Evolutionary conservation across 2,797 vertebrate genomes (phyloP).

Genomic region (Ambastaia sidthimunki): DNA sequence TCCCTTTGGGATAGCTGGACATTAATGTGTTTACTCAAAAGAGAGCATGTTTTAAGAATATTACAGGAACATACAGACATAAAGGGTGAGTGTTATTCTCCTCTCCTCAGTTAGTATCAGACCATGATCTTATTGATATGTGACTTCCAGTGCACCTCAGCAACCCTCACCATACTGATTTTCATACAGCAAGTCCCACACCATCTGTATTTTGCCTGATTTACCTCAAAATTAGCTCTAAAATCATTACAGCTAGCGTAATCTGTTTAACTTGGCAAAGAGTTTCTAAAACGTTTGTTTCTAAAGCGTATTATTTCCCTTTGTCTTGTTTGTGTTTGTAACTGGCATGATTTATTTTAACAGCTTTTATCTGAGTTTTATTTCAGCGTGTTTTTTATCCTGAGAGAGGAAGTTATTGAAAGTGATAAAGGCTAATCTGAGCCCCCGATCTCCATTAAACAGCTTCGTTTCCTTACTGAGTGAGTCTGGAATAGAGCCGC

Average conservation of each 20-base stretch:
- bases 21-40: too few relatives aligned
- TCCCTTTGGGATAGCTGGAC: too few relatives aligned
- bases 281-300: conserved; percentile 52
- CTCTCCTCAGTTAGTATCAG: neutral
- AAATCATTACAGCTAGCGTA: conserved; percentile 16
- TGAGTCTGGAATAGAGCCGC: conserved; percentile 63
- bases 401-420: conserved; percentile 64
- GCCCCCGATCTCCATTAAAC: conserved; percentile 70
- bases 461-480: conserved; percentile 68
- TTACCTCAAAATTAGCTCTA: conserved; percentile 4
- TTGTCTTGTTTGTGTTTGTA: conserved; percentile 62
- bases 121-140: neutral
- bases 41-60: neutral
- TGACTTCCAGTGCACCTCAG: neutral
- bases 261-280: conserved; percentile 58
- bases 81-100: neutral
- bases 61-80: neutral
- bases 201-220: conserved; percentile 17
- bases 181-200: conserved; percentile 2
- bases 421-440: conserved; percentile 69
- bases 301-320: conserved; percentile 56
- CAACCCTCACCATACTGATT: neutral
- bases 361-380: conserved; percentile 67
- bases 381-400: conserved; percentile 58
- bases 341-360: conserved; percentile 67